Evolutionary conservation across 1,140 invertebrate genomes (phyloP), one percentile per base, ranked within the genome.

Genomic region (Paracyclopina nana): DNA sequence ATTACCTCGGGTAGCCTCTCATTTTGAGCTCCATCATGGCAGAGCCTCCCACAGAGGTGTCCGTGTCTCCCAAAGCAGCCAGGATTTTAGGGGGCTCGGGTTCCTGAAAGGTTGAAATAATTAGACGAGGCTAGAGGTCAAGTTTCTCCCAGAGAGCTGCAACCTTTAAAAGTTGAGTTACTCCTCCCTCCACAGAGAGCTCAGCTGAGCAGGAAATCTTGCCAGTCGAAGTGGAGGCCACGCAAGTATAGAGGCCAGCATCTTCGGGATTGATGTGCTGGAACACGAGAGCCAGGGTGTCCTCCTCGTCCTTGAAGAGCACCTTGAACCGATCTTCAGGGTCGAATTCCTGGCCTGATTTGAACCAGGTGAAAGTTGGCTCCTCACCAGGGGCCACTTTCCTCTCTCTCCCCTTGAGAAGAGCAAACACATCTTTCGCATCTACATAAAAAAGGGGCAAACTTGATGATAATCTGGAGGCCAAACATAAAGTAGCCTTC

Each of bases 1-100:
- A n/a, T n/a, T n/a, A n/a, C n/a, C n/a, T 84, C 6, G 92, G 92
- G 63, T 80, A 96, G 50, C 91, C 92, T 22, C 44, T 53, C 53
- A 92, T 80, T 61, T 82, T 77, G 16, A 85, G 71, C 59, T 97
- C 92, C 55, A 98, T 65, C 75, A 95, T 94, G n/a, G 90, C 91
- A 6, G 86, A 86, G 1, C 78, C 82, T 42, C 85, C 86, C 41
- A 75, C 72, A 49, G 72, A 78, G 6, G 80, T 80, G 60, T 85
- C 78, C 29, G 77, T 73, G 61, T 85, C 83, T 41, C 79, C 75
- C 12, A 70, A 54, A n/a, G 61, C 57, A 5, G 61, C 58, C 22
- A 75, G 70, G 12, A 91, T 66, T 27, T 66, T 68, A 2, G 86
- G 85, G 56, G 80, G 78, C 55, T 80, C 76, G 0, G 85, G 83